Percentiles rank a stretch among this genome's conserved stretches.
These are phyloP conservation scores for Thysanoteuthis rhombus DNA, from an alignment of 2,888 invertebrate genomes.

Conservation along the genomic window DNA sequence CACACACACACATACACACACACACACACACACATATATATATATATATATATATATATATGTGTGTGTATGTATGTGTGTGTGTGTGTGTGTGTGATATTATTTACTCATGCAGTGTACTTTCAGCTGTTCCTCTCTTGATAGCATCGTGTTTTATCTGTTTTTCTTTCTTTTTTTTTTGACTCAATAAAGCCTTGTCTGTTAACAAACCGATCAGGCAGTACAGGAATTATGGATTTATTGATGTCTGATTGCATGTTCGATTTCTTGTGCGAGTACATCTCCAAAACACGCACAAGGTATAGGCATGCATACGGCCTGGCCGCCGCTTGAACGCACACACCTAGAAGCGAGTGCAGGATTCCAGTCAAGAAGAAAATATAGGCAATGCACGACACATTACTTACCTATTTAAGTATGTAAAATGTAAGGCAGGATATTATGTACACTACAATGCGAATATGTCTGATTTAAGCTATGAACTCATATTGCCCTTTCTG, in stretches of 20 bases:
- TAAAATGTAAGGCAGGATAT: neutral
- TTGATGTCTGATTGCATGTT: neutral
- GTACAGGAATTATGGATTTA: neutral
- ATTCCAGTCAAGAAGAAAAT: neutral
- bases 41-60: no score
- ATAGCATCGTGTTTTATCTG: no score
- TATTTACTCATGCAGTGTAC: no score
- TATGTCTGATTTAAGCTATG: neutral
- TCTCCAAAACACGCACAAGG: neutral
- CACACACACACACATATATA: no score
- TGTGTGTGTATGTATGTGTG: no score
- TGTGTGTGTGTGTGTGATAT: no score
- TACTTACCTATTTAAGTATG: neutral
- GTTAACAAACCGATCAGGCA: neutral
- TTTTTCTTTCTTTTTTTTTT: neutral
- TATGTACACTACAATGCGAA: neutral
- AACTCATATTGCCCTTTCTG: neutral
- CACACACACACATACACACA: no score
- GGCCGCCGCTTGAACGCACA: slow-evolving; percentile 12
- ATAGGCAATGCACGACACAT: neutral
- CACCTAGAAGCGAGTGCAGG: neutral
- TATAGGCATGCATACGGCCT: neutral
- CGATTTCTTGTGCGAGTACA: neutral
- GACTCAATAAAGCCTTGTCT: neutral
- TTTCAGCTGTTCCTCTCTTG: no score